Conservation (phyloP, 2,888 invertebrate species). For the Troglohyphantes excavatus region DNA sequence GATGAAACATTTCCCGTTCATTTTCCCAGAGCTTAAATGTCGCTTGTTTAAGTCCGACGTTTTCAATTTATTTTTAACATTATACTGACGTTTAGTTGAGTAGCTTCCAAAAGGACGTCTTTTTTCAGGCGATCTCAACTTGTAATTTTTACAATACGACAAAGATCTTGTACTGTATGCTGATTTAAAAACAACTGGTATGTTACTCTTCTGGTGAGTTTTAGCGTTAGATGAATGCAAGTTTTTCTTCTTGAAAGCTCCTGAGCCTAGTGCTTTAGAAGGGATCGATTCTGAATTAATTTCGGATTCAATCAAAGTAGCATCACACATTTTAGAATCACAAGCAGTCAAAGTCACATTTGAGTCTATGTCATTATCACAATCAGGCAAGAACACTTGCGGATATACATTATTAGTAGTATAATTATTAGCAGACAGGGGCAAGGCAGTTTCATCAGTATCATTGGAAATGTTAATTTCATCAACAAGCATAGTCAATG, state of each 20-base stretch:
- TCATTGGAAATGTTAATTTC: background rate
- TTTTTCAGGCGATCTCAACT: background rate
- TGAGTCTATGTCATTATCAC: background rate
- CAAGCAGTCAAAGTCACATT: background rate
- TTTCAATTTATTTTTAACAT: background rate
- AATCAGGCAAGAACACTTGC: background rate
- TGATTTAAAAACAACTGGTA: background rate
- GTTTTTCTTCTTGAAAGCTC: background rate
- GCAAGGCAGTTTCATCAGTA: background rate
- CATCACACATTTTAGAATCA: background rate
- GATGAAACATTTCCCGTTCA: background rate
- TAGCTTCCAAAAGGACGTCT: background rate
- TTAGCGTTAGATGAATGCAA: background rate
- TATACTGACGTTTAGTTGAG: background rate
- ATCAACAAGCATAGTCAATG: background rate
- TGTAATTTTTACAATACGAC: background rate
- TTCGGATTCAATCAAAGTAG: background rate
- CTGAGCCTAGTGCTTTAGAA: too few relatives aligned
- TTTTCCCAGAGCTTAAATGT: background rate
- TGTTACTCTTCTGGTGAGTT: background rate
- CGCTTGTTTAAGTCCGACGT: background rate
- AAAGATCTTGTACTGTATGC: background rate
- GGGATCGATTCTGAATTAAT: background rate
- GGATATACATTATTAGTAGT: background rate
- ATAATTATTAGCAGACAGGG: background rate